Evolutionary conservation across 2,797 vertebrate species (phyloP).

Genomic region (Liasis olivaceus): DNA sequence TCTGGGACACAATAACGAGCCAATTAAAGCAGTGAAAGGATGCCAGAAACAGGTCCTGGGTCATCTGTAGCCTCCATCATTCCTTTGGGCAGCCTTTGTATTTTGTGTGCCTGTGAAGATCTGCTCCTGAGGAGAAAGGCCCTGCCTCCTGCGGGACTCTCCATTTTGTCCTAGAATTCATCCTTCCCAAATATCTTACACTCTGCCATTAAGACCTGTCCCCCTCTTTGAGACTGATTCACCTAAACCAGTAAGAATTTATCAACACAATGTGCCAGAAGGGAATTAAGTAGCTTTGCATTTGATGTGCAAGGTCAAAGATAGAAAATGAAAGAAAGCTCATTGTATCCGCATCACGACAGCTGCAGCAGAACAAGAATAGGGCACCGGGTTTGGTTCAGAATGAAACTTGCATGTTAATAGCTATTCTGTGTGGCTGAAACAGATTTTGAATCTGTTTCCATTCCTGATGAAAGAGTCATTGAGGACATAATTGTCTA

Average conservation of each 20-base stretch:
- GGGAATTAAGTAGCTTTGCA: constrained; percentile 42
- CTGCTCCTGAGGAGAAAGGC: not conserved
- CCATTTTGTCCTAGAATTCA: not conserved
- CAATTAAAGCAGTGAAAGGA: not conserved
- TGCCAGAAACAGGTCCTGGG: not conserved
- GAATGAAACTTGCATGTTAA: constrained; percentile 36
- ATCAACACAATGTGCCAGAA: not conserved
- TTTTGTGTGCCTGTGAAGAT: not conserved
- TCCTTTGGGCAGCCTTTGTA: not conserved
- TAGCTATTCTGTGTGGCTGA: accelerated
- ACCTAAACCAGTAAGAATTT: not conserved
- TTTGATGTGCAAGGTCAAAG: not conserved
- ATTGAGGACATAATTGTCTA: constrained; percentile 13
- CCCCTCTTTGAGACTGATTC: not conserved
- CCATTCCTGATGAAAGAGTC: not conserved
- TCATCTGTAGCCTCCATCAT: not conserved
- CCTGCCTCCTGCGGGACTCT: not conserved
- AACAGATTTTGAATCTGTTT: constrained; percentile 38
- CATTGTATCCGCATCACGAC: constrained; percentile 40
- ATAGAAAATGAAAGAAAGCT: constrained; percentile 37
- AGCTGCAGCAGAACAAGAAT: constrained; percentile 31
- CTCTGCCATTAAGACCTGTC: not conserved
- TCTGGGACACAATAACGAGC: not conserved
- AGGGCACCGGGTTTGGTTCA: constrained; percentile 39
- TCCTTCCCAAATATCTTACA: not conserved